Conservation (phyloP, 2,113 vertebrate species). For the Nettapus auritus region DNA sequence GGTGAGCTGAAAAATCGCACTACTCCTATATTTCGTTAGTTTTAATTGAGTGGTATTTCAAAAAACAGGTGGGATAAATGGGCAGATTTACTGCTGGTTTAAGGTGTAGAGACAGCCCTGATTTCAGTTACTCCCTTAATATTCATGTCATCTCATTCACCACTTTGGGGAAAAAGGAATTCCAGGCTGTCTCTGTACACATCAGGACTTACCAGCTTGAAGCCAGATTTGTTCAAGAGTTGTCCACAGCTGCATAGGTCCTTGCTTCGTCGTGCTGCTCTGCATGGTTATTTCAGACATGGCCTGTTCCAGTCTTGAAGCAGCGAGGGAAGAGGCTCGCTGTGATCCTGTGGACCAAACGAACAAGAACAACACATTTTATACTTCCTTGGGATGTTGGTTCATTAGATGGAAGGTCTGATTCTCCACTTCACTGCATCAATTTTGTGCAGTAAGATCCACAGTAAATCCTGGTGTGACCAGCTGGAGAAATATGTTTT, state of each 20-base stretch:
- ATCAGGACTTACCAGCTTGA: slow-evolving; percentile 87
- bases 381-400: neutral
- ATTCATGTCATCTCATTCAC: neutral
- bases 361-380: neutral
- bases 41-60: neutral
- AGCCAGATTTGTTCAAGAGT: slow-evolving; percentile 96
- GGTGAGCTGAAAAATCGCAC: neutral
- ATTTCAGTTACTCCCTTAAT: neutral
- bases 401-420: neutral
- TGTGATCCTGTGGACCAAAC: slow-evolving; percentile 80
- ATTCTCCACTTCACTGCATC: neutral
- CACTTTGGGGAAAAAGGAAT: neutral
- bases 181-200: neutral
- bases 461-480: neutral
- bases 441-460: neutral
- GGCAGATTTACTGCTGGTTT: neutral
- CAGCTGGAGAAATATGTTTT: neutral
- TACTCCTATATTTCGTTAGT: neutral
- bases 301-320: slow-evolving; percentile 92
- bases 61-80: neutral
- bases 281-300: slow-evolving; percentile 91
- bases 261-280: slow-evolving; percentile 87
- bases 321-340: slow-evolving; percentile 88
- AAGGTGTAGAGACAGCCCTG: neutral
- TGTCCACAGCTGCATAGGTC: slow-evolving; percentile 91